Conservation (phyloP, 2,797 vertebrate species). For the Urophycis tenuis region DNA sequence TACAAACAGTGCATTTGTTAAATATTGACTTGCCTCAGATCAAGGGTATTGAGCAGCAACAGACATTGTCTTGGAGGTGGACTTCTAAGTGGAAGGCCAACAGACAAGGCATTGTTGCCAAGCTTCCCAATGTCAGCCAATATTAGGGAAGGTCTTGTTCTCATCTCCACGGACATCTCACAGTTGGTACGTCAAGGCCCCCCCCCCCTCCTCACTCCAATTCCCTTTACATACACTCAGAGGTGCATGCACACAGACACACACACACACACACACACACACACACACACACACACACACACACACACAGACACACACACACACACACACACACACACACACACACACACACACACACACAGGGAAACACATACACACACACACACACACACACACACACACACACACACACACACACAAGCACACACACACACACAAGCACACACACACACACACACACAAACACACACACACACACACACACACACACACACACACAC, state of each 20-base stretch:
- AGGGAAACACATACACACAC: not conserved
- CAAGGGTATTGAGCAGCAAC: not conserved
- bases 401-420: slow-evolving; percentile 5
- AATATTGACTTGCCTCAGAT: not conserved
- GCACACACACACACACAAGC: not conserved
- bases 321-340: slow-evolving; percentile 3
- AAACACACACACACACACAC: not conserved
- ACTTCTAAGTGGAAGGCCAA: slow-evolving; percentile 4
- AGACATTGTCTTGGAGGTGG: slow-evolving; percentile 1
- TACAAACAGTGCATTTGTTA: not conserved
- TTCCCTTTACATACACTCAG: not conserved
- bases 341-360: slow-evolving; percentile 4
- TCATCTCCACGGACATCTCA: slow-evolving; percentile 64
- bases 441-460: not conserved
- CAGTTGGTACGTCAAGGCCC: slow-evolving; percentile 64
- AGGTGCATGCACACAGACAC: not conserved
- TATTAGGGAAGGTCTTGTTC: slow-evolving; percentile 64
- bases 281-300: not conserved
- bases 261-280: slow-evolving; percentile 1
- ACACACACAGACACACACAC: slow-evolving; percentile 1
- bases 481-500: slow-evolving; percentile 6
- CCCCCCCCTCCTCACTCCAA: slow-evolving; percentile 38
- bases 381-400: not conserved
- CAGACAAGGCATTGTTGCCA: slow-evolving; percentile 42
- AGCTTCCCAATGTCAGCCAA: slow-evolving; percentile 67